Evolutionary conservation across 1,140 invertebrate genomes (phyloP), one percentile per base, ranked within the genome.

Genomic region (Drosophila lacertosa): DNA sequence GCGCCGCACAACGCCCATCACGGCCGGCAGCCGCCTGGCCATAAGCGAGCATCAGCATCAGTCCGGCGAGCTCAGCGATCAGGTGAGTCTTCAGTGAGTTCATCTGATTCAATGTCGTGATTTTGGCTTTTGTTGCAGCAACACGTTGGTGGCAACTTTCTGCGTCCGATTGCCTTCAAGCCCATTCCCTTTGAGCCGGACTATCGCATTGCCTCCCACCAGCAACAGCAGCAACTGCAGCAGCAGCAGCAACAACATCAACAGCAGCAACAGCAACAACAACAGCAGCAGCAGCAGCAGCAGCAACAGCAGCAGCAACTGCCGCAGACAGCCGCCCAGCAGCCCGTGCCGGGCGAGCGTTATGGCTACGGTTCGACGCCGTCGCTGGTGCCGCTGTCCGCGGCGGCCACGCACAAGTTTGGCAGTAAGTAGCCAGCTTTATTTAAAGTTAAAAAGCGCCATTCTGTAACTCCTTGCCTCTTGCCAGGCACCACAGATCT

Each of bases 111-210:
- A n/a, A 39, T 24, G 9, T 10, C 26, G 16, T 47, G 29, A 62
- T 51, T 42, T 50, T 70, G 26, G 22, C 37, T 67, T 47, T 60
- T 44, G 13, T 29, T 40, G 47, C 33, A 50, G 53, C 44, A 53
- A 63, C 59, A 47, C 16, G 39, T 22, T 22, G 64, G 35, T 16
- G 69, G 77, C 55, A 89, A 76, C 63, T 83, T 86, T 71, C 50
- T 91, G 70, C 79, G 90, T 22, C 90, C 90, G 5, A 91, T 91
- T 40, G 89, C 89, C 54, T 91, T 91, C 45, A 91, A 91, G 70
- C 90, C 90, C 50, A 91, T 91, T 53, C 90, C 90, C 4, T 91
- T 91, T 40, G 90, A 91, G 65, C 88, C 90, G 33, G 90, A 91
- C 68, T 91, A 91, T 59, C 90, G 89, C 55, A 90, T 91, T 35